Conservation (phyloP, 2,113 vertebrate genomes). For the Festucalex cinctus region DNA sequence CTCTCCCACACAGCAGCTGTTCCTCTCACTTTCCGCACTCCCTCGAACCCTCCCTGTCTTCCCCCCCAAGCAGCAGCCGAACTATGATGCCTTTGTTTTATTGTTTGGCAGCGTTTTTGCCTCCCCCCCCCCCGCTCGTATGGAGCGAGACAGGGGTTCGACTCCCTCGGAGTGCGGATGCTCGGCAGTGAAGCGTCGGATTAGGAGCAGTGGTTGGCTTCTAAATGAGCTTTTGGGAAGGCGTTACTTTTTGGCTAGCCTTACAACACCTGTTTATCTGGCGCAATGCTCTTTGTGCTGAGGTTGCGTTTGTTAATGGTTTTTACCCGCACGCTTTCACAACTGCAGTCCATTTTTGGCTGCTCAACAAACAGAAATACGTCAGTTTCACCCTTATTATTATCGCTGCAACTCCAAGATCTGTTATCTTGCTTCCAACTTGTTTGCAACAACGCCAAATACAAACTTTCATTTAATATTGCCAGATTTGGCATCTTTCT, state of each 20-base stretch:
- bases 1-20: conserved; percentile 68
- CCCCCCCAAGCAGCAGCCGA: conserved; percentile 10
- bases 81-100: conserved; percentile 62
- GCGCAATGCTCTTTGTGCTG: background rate
- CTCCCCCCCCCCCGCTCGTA: conserved; percentile 48
- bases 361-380: too few species aligned
- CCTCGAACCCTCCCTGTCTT: conserved; percentile 5
- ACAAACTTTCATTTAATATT: conserved; percentile 53
- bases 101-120: conserved; percentile 45
- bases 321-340: too few species aligned
- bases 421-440: conserved; percentile 22
- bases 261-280: conserved; percentile 24
- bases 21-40: conserved; percentile 61
- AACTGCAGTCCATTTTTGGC: too few species aligned
- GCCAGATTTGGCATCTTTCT: conserved; percentile 4
- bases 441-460: conserved; percentile 37
- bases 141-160: conserved; percentile 36
- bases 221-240: conserved; percentile 38
- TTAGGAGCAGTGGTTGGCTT: conserved; percentile 36
- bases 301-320: background rate
- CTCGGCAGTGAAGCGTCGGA: conserved; percentile 33
- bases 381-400: too few species aligned
- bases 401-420: conserved; percentile 13
- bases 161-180: conserved; percentile 28
- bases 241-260: conserved; percentile 9